phyloP scores from a whole-genome alignment of 2,888 invertebrate species.

The Sminthurinus aureus region DNA sequence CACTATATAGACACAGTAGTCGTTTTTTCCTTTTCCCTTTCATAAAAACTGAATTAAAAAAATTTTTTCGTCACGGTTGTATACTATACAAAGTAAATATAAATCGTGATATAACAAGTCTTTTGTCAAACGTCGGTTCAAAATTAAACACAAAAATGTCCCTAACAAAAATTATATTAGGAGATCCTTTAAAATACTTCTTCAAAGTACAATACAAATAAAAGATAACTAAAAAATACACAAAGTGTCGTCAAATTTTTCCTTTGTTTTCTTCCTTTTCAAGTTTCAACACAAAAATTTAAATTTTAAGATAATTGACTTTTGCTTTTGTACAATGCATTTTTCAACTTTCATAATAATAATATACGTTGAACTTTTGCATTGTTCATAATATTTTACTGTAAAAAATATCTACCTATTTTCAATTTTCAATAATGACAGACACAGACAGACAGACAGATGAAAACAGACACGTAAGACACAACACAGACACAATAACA shows the following conservation, averaged over 20 bases:
- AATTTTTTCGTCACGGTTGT: no score
- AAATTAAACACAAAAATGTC: neutral
- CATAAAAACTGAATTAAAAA: neutral
- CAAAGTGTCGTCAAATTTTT: no score
- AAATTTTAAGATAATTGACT: neutral
- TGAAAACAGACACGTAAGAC: neutral
- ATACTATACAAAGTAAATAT: no score
- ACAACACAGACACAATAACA: constrained; percentile 28
- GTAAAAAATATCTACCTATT: neutral
- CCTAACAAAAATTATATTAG: neutral
- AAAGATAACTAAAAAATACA: neutral
- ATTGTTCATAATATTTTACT: neutral
- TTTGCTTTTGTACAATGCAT: no score
- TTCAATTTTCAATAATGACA: no score
- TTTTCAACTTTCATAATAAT: neutral
- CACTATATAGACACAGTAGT: neutral
- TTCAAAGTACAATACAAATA: neutral
- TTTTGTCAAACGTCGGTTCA: neutral
- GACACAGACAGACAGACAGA: neutral
- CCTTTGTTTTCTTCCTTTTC: no score
- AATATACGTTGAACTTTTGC: neutral
- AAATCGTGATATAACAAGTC: no score
- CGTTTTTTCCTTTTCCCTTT: neutral
- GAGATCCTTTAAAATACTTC: neutral
- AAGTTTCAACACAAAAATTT: neutral